phyloP scores from a whole-genome alignment of 2,888 invertebrate genomes.

The Liodrosophila aerea region DNA sequence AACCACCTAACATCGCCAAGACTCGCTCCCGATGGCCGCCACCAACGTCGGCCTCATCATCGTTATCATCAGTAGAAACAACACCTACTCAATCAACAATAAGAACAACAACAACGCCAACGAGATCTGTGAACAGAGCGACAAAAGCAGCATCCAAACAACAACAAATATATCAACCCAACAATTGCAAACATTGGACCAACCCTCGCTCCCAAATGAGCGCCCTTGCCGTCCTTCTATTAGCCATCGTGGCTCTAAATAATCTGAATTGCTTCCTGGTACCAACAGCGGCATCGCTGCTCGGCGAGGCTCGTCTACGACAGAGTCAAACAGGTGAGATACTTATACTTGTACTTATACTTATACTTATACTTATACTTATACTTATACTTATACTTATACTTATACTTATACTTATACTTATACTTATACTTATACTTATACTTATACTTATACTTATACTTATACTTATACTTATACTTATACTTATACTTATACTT shows the following conservation, averaged over 20 bases:
- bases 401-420: no score
- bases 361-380: no score
- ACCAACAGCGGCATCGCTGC: conserved; percentile 60
- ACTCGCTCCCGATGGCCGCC: conserved; percentile 57
- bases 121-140: conserved; percentile 12
- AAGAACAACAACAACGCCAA: conserved; percentile 15
- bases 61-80: conserved; percentile 4
- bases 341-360: no score
- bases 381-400: no score
- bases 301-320: conserved; percentile 71
- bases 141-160: conserved; percentile 16
- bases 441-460: conserved; percentile 11
- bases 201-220: conserved; percentile 59
- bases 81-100: conserved; percentile 9
- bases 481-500: conserved; percentile 4
- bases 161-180: conserved; percentile 4
- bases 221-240: conserved; percentile 58
- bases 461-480: conserved; percentile 31
- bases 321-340: conserved; percentile 79
- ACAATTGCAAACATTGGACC: conserved; percentile 32
- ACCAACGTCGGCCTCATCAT: conserved; percentile 13
- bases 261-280: conserved; percentile 73
- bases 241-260: conserved; percentile 76
- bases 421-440: background rate
- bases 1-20: conserved; percentile 60